A percentile compares a stretch with the other conserved stretches of the same genome.
Evolutionary conservation across 2,888 invertebrate species (phyloP).

Genomic region (Epirrita christyi): DNA sequence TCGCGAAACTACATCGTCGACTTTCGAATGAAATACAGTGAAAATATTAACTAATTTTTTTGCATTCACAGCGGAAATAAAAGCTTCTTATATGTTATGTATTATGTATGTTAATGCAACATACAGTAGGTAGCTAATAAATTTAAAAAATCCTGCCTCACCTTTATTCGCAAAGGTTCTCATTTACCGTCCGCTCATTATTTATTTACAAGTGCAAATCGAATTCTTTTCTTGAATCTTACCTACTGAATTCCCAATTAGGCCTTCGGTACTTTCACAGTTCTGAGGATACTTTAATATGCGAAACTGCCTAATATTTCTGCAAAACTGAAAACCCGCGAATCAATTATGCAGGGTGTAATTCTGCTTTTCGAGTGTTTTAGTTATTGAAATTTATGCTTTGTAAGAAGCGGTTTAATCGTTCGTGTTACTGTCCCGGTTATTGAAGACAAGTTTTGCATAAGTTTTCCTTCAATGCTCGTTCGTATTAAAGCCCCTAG

Average conservation of each 20-base stretch:
- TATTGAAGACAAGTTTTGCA: slow-evolving; percentile 28
- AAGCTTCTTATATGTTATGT: slow-evolving; percentile 22
- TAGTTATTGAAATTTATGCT: slow-evolving; percentile 33
- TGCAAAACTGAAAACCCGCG: slow-evolving; percentile 19
- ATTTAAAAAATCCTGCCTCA: slow-evolving; percentile 48
- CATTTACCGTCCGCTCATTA: slow-evolving; percentile 58
- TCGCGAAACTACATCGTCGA: neutral
- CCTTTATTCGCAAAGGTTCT: slow-evolving; percentile 50
- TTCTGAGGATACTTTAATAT: slow-evolving; percentile 16
- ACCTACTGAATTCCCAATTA: slow-evolving; percentile 33
- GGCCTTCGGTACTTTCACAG: slow-evolving; percentile 14
- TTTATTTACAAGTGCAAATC: slow-evolving; percentile 62
- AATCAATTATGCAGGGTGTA: slow-evolving; percentile 23
- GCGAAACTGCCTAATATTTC: slow-evolving; percentile 24
- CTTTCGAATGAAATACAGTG: neutral
- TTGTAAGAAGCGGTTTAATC: slow-evolving; percentile 23
- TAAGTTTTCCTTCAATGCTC: slow-evolving; percentile 30
- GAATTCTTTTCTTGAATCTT: slow-evolving; percentile 58
- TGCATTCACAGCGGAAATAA: slow-evolving; percentile 10
- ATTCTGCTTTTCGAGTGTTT: slow-evolving; percentile 16
- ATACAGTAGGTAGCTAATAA: slow-evolving; percentile 38
- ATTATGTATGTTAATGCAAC: slow-evolving; percentile 27
- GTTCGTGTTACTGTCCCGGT: slow-evolving; percentile 27
- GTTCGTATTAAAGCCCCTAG: slow-evolving; percentile 4
- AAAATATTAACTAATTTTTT: slow-evolving; percentile 2